Evolutionary conservation across 2,113 vertebrate genomes (phyloP).

Genomic region (Mesocricetus auratus): DNA sequence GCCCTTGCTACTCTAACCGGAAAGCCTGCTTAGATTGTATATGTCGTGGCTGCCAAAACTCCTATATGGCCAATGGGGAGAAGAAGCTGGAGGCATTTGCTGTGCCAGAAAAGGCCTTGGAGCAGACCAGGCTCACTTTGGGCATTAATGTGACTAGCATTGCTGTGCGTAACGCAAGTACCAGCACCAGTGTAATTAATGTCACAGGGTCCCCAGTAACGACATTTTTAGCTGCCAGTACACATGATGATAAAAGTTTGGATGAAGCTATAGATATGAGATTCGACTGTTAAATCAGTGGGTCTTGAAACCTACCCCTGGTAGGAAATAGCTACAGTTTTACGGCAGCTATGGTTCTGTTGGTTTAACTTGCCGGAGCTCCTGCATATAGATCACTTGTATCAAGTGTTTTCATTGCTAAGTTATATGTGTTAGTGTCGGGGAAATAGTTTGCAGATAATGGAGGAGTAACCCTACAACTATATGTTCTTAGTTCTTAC

Average conservation of each 20-base stretch:
- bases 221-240: slow-evolving; percentile 95
- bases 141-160: slow-evolving; percentile 99
- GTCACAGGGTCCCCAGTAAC: slow-evolving; percentile 95
- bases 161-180: slow-evolving; percentile 94
- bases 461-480: slow-evolving; percentile 91
- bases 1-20: slow-evolving; percentile 98
- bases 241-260: slow-evolving; percentile 95
- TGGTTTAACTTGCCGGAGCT: slow-evolving; percentile 93
- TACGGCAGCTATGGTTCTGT: slow-evolving; percentile 98
- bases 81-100: slow-evolving; percentile 99
- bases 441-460: slow-evolving; percentile 92
- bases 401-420: slow-evolving; percentile 95
- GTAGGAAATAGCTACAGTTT: slow-evolving; percentile 92
- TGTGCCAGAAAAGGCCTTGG: slow-evolving; percentile 98
- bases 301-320: slow-evolving; percentile 87
- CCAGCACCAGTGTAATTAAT: slow-evolving; percentile 93
- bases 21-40: slow-evolving; percentile 99
- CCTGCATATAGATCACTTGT: slow-evolving; percentile 95
- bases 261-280: slow-evolving; percentile 98
- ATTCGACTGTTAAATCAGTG: slow-evolving; percentile 95
- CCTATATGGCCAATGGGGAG: slow-evolving; percentile 99
- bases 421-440: slow-evolving; percentile 94
- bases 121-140: slow-evolving; percentile 98
- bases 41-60: slow-evolving; percentile 99
- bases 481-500: slow-evolving; percentile 90